Evolutionary conservation across 2,888 invertebrate species (phyloP).

Genomic region (Eurytoma californica): DNA sequence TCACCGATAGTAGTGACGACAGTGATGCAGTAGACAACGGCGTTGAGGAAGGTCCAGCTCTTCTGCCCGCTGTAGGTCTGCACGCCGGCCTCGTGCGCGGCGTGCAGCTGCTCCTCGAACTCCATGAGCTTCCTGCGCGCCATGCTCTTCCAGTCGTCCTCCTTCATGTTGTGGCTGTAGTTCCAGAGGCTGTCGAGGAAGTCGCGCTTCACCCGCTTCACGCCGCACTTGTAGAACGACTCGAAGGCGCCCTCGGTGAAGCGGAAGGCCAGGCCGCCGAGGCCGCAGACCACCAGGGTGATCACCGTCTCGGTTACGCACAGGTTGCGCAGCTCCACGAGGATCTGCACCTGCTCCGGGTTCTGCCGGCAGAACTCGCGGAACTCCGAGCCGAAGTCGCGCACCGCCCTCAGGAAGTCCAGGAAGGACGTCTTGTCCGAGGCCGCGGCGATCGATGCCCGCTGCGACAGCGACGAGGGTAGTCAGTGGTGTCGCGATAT

Average conservation of each 20-base stretch:
- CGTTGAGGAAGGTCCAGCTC: conserved; percentile 92
- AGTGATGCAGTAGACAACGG: conserved; percentile 90
- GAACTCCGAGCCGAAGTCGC: conserved; percentile 73
- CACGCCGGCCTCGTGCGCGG: conserved; percentile 89
- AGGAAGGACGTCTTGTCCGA: conserved; percentile 60
- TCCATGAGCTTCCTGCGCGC: conserved; percentile 87
- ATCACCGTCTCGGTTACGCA: conserved; percentile 84
- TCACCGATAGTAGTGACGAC: conserved; percentile 93
- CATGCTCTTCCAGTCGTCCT: conserved; percentile 93
- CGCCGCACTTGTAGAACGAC: conserved; percentile 90
- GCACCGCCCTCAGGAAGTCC: conserved; percentile 63
- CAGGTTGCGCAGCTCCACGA: conserved; percentile 79
- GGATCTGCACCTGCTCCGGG: conserved; percentile 77
- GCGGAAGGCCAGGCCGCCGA: conserved; percentile 88
- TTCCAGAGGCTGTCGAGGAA: conserved; percentile 90
- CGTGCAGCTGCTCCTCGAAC: conserved; percentile 91
- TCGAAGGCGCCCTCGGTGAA: conserved; percentile 91
- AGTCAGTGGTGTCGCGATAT: too few relatives aligned
- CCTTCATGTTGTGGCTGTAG: conserved; percentile 87
- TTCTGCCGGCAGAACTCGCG: conserved; percentile 77
- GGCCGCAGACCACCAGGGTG: conserved; percentile 84
- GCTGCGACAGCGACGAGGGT: too few relatives aligned
- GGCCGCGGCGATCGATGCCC: not conserved
- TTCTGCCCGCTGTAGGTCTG: conserved; percentile 89
- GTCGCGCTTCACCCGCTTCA: conserved; percentile 89